Base-by-base conservation (phyloP, 2,113 vertebrate species). In the Oxyura jamaicensis region DNA sequence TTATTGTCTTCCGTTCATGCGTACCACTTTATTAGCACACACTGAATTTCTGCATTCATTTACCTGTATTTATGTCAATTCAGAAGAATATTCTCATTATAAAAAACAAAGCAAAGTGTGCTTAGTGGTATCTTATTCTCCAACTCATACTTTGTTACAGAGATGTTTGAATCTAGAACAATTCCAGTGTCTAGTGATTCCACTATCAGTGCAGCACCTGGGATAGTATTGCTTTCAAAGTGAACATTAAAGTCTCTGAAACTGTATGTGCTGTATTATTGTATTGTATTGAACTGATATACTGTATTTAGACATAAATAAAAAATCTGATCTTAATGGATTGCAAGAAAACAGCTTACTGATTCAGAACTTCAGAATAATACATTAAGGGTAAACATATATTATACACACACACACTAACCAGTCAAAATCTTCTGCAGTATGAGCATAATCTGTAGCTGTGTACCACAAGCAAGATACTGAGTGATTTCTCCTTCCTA, bases 1-100 rank as follows among this genome's bases (percentile, higher is more conserved):
- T 94, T 96, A 85, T 63, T 90, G 21, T 53, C 44, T 93, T 93
- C 95, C 83, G 88, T 78, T 82, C 41, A 75, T 13, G 19, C 53
- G 35, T 84, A 72, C 26, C 28, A 67, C 71, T 81, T 96, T 90
- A 65, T 79, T 53, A 91, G 53, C 20, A 95, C 95, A 41, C 77
- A 75, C 29, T 33, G 50, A 91, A 56, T 44, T 76, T 91, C 36
- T 77, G 33, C 16, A 62, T 35, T 79, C 11, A 15, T 35, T 33
- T 42, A 18, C 17, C 60, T 58, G 39, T 59, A 73, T n/a, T 87
- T 56, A 87, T 9, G 53, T 33, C 44, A 85, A 69, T 65, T 85
- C 69, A 72, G 36, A 83, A 94, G 73, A 91, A 62, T 9, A 79
- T 7, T 5, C 6, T 41, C 29, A 52, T 74, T 90, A 36, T 50